Base-by-base conservation (phyloP, 2,113 vertebrate species). In the Egretta garzetta region DNA sequence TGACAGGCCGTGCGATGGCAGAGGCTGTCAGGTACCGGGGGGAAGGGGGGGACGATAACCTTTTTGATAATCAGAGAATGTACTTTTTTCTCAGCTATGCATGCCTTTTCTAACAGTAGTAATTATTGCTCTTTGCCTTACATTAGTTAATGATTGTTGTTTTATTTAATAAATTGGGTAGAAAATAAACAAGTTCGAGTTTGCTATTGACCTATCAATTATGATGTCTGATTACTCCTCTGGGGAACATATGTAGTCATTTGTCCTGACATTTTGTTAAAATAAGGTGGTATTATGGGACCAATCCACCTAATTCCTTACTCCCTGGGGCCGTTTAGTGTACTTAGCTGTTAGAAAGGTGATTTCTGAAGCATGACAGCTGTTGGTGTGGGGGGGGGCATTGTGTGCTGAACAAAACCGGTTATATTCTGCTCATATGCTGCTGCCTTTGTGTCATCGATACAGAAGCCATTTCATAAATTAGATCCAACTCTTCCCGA, bases 361-460 rank as follows among this genome's bases (percentile, higher is more conserved):
- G 97, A 96, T 98, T 98, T 98, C 95, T 97, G 94, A 98, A 95
- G 96, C 95, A 93, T 92, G 90, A 93, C 97, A 98, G 98, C 96
- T 98, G 98, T 97, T 97, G 84, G 95, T 97, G 92, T 95, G 95
- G 95, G 91, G 95, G 95, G 91, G 93, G 84, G 96, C 83, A 86
- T 98, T 98, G 96, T 98, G 77, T n/a, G 35, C 73, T 71, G 95
- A 98, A 97, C 97, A 98, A 98, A 98, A 95, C 8, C 6, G 5
- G 77, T 94, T 97, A 84, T 90, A 75, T 95, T 95, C 96, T 92
- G 17, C 86, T 97, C 70, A 12, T 80, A 20, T 24, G 79, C 73
- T 26, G 79, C 73, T 24, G 58, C 95, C 86, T 97, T 98, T 97
- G 97, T 97, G 33, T 85, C 59, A 37, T 50, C 81, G 97, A 96